Evolutionary conservation across 2,113 vertebrate species (phyloP), one percentile per base, ranked within the genome.

Genomic region (Alces alces): DNA sequence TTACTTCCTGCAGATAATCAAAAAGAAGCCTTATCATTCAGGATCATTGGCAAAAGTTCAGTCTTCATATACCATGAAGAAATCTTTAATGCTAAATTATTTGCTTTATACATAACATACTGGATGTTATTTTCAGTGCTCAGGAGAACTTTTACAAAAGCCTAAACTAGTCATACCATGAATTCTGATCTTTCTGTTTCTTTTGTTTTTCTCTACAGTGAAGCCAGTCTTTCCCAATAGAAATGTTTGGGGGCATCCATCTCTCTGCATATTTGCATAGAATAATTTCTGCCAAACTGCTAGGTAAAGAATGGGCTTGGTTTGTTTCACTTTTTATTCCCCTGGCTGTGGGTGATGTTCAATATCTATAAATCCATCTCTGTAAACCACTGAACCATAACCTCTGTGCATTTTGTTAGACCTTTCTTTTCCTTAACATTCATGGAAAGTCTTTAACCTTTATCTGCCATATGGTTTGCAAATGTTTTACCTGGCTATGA

Each of bases 1-100:
- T 99, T 95, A 99, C 98, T 92, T 99, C 99, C 99, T 99, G 89
- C 7, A 97, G 55, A 78, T 93, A 96, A 94, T 84, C 96, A 95
- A 97, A 47, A 54, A 95, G 96, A 96, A 86, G 64, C 5, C 21
- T 82, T 84, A 76, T 50, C 57, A 92, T 36, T 19, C 13, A 86
- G 16, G n/a, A 82, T 73, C 7, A 54, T 1, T 58, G 39, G 25
- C 27, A 91, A 91, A 94, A 79, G 47, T 47, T 25, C 30, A 92
- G 86, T 93, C 60, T 86, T 73, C 57, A 64, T 15, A 61, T 5
- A 30, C 36, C 39, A 60, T n/a, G 30, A 86, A 90, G 78, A 93
- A 86, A 43, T 57, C 21, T 78, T 76, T 27, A 91, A 89, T 78
- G 47, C 25, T 89, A 84, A 94, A 16, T 73, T 27, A 14, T 58